These are phyloP conservation scores for Lemur catta DNA, from an alignment of 2,797 vertebrate genomes.

Conservation along the genomic window DNA sequence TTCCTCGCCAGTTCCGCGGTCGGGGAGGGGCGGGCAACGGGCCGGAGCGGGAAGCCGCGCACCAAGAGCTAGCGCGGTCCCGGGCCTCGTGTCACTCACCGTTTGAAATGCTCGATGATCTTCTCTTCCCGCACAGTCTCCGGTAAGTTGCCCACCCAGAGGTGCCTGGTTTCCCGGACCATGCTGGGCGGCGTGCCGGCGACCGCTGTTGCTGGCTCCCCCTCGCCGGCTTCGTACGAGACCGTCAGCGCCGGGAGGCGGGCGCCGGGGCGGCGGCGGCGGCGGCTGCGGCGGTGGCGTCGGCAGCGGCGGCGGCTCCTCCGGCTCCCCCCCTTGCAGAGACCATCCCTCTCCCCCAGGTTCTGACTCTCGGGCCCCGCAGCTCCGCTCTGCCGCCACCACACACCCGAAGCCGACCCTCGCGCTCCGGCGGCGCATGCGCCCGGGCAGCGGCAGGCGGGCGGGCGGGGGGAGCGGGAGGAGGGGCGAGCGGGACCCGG, in stretches of 20 bases:
- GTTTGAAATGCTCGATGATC: slow-evolving; percentile 99
- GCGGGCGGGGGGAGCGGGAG: slow-evolving; percentile 73
- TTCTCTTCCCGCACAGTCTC: slow-evolving; percentile 99
- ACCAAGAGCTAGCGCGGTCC: slow-evolving; percentile 27
- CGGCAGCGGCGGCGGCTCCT: slow-evolving; percentile 80
- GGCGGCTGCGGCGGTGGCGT: slow-evolving; percentile 77
- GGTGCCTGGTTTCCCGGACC: slow-evolving; percentile 99
- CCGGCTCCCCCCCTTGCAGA: slow-evolving; percentile 78
- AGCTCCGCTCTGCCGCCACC: slow-evolving; percentile 78
- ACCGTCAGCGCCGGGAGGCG: slow-evolving; percentile 77
- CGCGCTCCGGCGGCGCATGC: slow-evolving; percentile 74
- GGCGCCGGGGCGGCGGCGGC: slow-evolving; percentile 76
- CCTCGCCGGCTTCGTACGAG: slow-evolving; percentile 75
- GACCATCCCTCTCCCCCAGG: slow-evolving; percentile 81
- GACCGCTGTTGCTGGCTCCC: slow-evolving; percentile 82
- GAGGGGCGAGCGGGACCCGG: slow-evolving; percentile 71
- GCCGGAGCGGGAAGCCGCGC: slow-evolving; percentile 40
- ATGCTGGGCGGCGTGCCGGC: slow-evolving; percentile 92
- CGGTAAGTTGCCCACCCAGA: slow-evolving; percentile 99
- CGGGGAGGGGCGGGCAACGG: slow-evolving; percentile 57
- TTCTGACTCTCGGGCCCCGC: slow-evolving; percentile 77
- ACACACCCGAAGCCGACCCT: slow-evolving; percentile 78
- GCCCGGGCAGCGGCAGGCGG: slow-evolving; percentile 71
- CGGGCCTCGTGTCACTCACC: slow-evolving; percentile 89
- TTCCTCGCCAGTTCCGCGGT: not conserved